Conservation (phyloP, 2,888 invertebrate genomes). For the Zhuqinia jingwanae region DNA sequence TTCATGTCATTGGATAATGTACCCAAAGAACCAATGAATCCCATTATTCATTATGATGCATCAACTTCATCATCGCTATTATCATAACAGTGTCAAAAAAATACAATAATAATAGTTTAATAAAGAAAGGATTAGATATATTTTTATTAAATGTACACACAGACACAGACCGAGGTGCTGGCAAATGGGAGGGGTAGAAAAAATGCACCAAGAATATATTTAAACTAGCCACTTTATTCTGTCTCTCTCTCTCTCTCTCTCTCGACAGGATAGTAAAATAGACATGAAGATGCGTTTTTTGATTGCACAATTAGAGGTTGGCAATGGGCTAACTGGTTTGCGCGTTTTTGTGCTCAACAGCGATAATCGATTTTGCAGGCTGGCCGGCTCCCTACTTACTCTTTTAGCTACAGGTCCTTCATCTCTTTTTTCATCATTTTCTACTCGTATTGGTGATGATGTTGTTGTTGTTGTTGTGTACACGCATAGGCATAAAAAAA, state of each 20-base stretch:
- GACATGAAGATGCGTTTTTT: slow-evolving; percentile 69
- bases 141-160: background rate
- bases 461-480: slow-evolving; percentile 17
- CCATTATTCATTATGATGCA: too few relatives aligned
- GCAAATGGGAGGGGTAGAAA: slow-evolving; percentile 46
- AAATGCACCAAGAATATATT: slow-evolving; percentile 41
- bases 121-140: slow-evolving; percentile 43
- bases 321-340: slow-evolving; percentile 70
- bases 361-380: slow-evolving; percentile 55
- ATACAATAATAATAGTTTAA: slow-evolving; percentile 34
- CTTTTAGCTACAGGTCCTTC: slow-evolving; percentile 5
- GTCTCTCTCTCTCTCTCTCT: slow-evolving; percentile 15
- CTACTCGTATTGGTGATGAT: background rate
- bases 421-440: background rate
- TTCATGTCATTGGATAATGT: too few relatives aligned
- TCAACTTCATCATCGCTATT: background rate
- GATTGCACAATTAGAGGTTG: slow-evolving; percentile 70
- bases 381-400: slow-evolving; percentile 29
- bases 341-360: slow-evolving; percentile 23
- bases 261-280: slow-evolving; percentile 38
- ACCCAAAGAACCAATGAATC: too few relatives aligned
- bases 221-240: slow-evolving; percentile 45
- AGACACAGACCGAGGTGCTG: background rate
- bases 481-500: slow-evolving; percentile 5
- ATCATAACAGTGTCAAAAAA: background rate